phyloP scores from a whole-genome alignment of 1,140 invertebrate species.

The Euura saliciscinereae region DNA sequence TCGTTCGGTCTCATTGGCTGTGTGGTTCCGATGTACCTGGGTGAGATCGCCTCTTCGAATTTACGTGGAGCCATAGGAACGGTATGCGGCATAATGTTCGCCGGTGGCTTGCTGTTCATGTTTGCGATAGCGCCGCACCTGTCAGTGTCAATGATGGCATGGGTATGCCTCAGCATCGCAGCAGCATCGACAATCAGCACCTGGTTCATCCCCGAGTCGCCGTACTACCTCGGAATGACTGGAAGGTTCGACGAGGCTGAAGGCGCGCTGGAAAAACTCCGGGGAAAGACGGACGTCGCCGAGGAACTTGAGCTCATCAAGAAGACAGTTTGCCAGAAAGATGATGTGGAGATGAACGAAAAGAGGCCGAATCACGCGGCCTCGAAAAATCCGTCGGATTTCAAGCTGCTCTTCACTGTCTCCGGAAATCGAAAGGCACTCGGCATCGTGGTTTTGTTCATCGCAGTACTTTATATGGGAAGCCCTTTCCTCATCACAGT shows the following conservation, averaged over 20 bases:
- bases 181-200: slow-evolving; percentile 46
- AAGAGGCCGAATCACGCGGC: slow-evolving; percentile 23
- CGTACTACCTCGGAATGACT: slow-evolving; percentile 38
- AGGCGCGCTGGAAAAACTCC: slow-evolving; percentile 29
- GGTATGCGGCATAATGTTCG: slow-evolving; percentile 62
- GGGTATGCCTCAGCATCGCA: slow-evolving; percentile 42
- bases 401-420: slow-evolving; percentile 58
- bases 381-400: not conserved
- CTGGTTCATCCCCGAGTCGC: slow-evolving; percentile 61
- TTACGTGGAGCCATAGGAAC: slow-evolving; percentile 68
- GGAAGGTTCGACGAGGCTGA: slow-evolving; percentile 29
- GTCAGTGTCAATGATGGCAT: slow-evolving; percentile 43
- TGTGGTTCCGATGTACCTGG: slow-evolving; percentile 67
- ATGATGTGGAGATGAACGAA: slow-evolving; percentile 59
- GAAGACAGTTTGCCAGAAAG: slow-evolving; percentile 58
- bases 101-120: slow-evolving; percentile 56
- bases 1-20: slow-evolving; percentile 69
- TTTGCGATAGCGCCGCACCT: slow-evolving; percentile 50
- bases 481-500: slow-evolving; percentile 74
- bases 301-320: slow-evolving; percentile 48
- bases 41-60: slow-evolving; percentile 67
- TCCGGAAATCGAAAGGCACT: slow-evolving; percentile 68
- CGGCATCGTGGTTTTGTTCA: slow-evolving; percentile 66
- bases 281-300: slow-evolving; percentile 33
- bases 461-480: slow-evolving; percentile 73